Evolutionary conservation across 2,888 invertebrate species (phyloP).

Genomic region (Miltochrista miniata): DNA sequence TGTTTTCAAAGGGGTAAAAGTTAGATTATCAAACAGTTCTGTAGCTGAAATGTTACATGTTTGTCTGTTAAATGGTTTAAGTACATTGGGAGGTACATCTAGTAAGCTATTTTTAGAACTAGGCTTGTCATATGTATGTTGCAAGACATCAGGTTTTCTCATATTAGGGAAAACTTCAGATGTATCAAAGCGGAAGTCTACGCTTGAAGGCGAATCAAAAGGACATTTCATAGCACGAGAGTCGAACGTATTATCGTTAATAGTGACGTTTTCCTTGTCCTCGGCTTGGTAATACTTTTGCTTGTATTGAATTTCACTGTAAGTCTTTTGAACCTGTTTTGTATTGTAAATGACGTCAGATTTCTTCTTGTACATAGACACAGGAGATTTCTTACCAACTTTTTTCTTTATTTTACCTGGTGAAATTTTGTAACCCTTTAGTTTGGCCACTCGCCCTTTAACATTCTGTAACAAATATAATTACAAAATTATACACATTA

Average conservation of each 20-base stretch:
- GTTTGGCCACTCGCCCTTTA: constrained; percentile 54
- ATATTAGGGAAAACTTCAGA: constrained; percentile 71
- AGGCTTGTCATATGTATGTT: constrained; percentile 68
- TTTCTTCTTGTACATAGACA: constrained; percentile 65
- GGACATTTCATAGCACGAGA: constrained; percentile 57
- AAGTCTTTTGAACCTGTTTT: constrained; percentile 55
- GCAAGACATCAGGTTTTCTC: constrained; percentile 50
- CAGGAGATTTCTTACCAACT: constrained; percentile 65
- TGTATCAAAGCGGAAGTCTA: constrained; percentile 65
- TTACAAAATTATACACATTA: too few species aligned
- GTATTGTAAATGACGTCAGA: constrained; percentile 59
- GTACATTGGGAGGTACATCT: constrained; percentile 47
- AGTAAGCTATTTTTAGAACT: constrained; percentile 33
- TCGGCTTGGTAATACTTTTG: constrained; percentile 46
- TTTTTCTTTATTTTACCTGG: constrained; percentile 74
- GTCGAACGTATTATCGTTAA: constrained; percentile 49
- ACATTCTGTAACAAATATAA: constrained; percentile 56
- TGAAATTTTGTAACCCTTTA: constrained; percentile 63
- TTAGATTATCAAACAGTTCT: constrained; percentile 71
- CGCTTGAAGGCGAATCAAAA: constrained; percentile 62
- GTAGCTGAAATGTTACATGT: constrained; percentile 41
- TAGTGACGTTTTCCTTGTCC: constrained; percentile 59
- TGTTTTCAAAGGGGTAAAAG: constrained; percentile 70
- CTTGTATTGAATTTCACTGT: constrained; percentile 53
- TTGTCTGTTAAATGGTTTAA: constrained; percentile 65